Evolutionary conservation across 2,113 vertebrate genomes (phyloP), one percentile per base, ranked within the genome.

Genomic region (Nicator chloris): DNA sequence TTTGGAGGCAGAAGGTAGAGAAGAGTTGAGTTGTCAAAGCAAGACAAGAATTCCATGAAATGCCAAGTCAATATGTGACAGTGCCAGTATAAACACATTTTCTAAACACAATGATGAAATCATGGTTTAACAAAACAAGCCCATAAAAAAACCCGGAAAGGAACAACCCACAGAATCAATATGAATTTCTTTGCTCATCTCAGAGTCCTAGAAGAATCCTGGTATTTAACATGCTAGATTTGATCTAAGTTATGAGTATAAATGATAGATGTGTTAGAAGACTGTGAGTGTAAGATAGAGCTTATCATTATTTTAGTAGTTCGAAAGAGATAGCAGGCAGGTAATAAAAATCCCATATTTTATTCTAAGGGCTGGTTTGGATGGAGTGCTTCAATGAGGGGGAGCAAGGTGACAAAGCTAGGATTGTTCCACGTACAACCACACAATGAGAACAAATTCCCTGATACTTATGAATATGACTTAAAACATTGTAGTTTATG

Each of bases 31-130:
- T 12, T 88, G 79, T 69, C 39, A 71, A 63, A 90, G 49, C 66
- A 71, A 76, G 66, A 78, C 86, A 61, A 80, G 40, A 90, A 44
- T 64, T 30, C 37, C 61, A 39, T 69, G 50, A 65, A 86, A 68
- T 79, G 53, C 61, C 40, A 57, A 89, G 50, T 27, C 23, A 54
- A 1, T 65, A 24, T 26, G 20, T 79, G 65, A 33, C 73, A 66
- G 54, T 71, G 73, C 82, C 88, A 93, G 9, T 86, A 33, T 61
- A 88, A 95, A 57, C 9, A 14, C 23, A 0, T 51, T 39, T 84
- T 68, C 93, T 77, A 82, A 88, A 73, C 31, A 61, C 80, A 40
- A 27, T 95, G 40, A 78, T 79, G 21, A 82, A 90, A 64, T 66
- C 40, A 7, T 63, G 39, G 39, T n/a, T 87, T 63, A 50, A 94